Percentiles rank a stretch among this genome's conserved stretches.
Evolutionary conservation across 2,797 vertebrate species (phyloP).

Genomic region (Spinus pinus): DNA sequence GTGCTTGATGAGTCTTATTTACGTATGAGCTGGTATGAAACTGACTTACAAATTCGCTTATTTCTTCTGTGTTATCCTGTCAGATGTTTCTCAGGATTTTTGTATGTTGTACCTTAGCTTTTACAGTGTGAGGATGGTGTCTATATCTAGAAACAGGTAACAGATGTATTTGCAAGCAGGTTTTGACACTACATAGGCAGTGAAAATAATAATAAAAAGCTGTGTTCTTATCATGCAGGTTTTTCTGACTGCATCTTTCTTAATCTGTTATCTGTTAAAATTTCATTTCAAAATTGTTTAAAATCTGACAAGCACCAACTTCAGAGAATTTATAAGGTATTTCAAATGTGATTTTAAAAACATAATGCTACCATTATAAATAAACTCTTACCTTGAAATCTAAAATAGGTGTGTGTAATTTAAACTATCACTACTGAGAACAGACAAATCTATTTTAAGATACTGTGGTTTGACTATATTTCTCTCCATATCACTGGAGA

Average conservation of each 20-base stretch:
- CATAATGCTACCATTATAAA: background rate
- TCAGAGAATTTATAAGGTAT: background rate
- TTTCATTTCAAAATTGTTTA: background rate
- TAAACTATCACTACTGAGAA: conserved; percentile 15
- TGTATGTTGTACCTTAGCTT: background rate
- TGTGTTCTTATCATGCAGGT: background rate
- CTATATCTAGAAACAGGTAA: background rate
- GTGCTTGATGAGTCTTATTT: background rate
- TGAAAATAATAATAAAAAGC: background rate
- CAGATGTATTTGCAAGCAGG: background rate
- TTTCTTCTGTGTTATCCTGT: background rate
- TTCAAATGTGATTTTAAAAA: conserved; percentile 21
- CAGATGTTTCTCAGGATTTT: background rate
- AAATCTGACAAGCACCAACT: background rate
- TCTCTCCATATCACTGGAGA: background rate
- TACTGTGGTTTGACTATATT: background rate
- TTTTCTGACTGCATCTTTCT: background rate
- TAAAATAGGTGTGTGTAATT: conserved; percentile 27
- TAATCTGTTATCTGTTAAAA: conserved; percentile 8
- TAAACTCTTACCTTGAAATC: conserved; percentile 15
- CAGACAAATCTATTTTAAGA: conserved; percentile 40
- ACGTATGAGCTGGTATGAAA: background rate
- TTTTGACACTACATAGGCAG: background rate
- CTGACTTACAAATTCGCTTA: background rate
- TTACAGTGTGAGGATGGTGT: background rate